Base-by-base conservation (phyloP, 2,888 invertebrate species). In the Cyaniris semiargus region DNA sequence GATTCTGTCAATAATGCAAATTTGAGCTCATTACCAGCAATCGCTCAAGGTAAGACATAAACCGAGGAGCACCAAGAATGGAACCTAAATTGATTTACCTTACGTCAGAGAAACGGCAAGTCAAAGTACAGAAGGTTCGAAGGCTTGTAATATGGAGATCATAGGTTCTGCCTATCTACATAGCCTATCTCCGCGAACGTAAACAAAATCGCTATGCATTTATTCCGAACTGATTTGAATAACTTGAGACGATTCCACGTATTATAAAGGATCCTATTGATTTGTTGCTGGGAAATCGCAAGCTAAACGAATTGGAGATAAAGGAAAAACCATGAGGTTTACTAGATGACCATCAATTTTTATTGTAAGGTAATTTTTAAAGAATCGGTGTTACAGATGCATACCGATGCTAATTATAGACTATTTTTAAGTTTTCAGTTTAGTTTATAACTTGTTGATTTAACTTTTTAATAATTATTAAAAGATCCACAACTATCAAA, bases 131-230 rank as follows among this genome's bases (percentile, higher is more conserved):
- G 71, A 76, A 56, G 75, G 70, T 77, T 76, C 70, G 70, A 56
- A 78, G 81, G 81, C 81, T 89, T 92, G 91, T 92, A 92, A 92
- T 90, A 92, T 92, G 92, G 85, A 92, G 89, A 92, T 92, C 83
- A 85, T 83, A 82, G 85, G 84, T 89, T 91, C 90, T 92, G 92
- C 66, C 66, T 66, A 86, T 88, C 88, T 53, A 86, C 89, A 89
- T 90, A 86, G 88, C 86, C 89, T 85, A 85, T 86, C 84, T 87
- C 83, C 85, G 88, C 86, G 86, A 87, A 88, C 89, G 91, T 91
- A 93, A 93, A 92, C 92, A 93, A 87, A 93, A 92, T 92, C 90
- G 89, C 90, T 91, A 93, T 92, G 90, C 90, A 93, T 93, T 92
- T 93, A 93, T 93, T 89, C 93, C 82, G 86, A 88, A 85, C 85